Evolutionary conservation across 2,113 vertebrate species (phyloP).

Genomic region (Ammospiza nelsoni): DNA sequence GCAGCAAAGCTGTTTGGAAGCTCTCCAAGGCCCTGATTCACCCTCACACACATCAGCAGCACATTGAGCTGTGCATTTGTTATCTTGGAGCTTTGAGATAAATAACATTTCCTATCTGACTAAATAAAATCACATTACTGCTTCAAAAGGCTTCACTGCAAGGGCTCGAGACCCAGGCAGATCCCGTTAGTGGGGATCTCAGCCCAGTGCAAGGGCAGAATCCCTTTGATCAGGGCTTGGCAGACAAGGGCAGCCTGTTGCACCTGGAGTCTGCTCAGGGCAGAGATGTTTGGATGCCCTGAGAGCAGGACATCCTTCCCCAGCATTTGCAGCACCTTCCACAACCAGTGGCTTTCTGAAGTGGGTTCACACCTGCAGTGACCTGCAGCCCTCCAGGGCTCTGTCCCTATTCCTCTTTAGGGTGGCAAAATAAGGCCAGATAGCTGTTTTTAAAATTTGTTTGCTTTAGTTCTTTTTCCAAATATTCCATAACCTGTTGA

Average conservation of each 20-base stretch:
- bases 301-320: not conserved
- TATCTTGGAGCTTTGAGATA: not conserved
- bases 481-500: not conserved
- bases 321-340: not conserved
- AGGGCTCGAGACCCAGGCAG: not conserved
- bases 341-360: not conserved
- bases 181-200: not conserved
- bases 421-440: not conserved
- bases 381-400: not conserved
- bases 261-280: not conserved
- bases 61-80: slow-evolving; percentile 39
- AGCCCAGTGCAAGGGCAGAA: not conserved
- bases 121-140: slow-evolving; percentile 35
- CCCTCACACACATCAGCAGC: slow-evolving; percentile 55
- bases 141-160: not conserved
- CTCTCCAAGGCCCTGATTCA: slow-evolving; percentile 62
- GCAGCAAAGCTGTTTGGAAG: slow-evolving; percentile 34
- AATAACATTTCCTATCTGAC: slow-evolving; percentile 20
- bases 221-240: not conserved
- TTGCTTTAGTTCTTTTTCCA: not conserved
- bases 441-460: not conserved
- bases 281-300: not conserved
- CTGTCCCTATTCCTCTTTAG: not conserved
- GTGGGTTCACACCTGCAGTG: not conserved
- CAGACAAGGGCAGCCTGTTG: not conserved